A percentile compares a stretch with the other conserved stretches of the same genome.
Conservation (phyloP, 2,113 vertebrate genomes). For the Myodes glareolus region DNA sequence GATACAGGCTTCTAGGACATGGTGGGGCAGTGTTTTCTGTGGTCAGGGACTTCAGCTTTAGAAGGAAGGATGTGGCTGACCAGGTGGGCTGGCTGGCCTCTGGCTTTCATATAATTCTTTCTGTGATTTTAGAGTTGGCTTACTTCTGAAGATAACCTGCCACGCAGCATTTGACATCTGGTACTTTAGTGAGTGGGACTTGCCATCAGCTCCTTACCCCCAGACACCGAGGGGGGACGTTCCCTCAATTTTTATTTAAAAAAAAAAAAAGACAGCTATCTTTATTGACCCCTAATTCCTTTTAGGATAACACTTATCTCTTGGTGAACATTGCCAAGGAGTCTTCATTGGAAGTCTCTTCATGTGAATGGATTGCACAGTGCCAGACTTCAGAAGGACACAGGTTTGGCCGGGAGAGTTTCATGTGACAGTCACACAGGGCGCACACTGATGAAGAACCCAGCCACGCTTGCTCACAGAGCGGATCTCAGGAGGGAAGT, state of each 20-base stretch:
- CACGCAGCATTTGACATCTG: not conserved
- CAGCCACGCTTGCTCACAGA: constrained; percentile 62
- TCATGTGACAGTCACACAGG: constrained; percentile 55
- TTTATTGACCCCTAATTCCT: not conserved
- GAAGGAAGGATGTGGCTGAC: not conserved
- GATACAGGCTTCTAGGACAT: not conserved
- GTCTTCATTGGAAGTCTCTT: not conserved
- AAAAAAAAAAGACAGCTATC: constrained; percentile 33
- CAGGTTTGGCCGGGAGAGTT: constrained; percentile 7
- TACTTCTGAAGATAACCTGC: constrained; percentile 34
- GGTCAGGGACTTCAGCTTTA: constrained; percentile 45
- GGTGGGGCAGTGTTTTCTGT: not conserved
- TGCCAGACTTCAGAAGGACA: constrained; percentile 63
- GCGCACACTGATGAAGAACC: constrained; percentile 82
- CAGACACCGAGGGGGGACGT: constrained; percentile 8
- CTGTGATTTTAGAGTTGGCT: constrained; percentile 76
- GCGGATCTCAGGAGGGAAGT: constrained; percentile 55
- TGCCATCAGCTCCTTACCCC: not conserved
- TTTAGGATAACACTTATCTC: not conserved
- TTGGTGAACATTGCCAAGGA: constrained; percentile 37
- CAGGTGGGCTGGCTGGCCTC: not conserved
- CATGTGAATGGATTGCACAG: constrained; percentile 42
- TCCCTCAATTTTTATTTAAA: not conserved
- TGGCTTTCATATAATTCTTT: constrained; percentile 51
- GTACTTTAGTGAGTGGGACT: constrained; percentile 55